Base-by-base conservation (phyloP, 2,113 vertebrate species). In the Piprites chloris region DNA sequence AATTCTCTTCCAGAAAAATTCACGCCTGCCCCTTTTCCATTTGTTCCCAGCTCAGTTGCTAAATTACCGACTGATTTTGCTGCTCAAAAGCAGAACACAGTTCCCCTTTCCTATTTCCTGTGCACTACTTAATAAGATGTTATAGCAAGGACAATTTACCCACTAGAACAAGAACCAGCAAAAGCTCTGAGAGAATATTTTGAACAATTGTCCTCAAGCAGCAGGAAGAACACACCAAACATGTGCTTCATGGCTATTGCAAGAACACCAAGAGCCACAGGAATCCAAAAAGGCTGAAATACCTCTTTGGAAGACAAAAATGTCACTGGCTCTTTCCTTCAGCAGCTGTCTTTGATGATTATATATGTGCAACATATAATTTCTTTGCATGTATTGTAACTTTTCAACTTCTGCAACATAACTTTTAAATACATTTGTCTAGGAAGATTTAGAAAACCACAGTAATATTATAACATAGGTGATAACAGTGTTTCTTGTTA, bases 381-480 rank as follows among this genome's bases (percentile, higher is more conserved):
- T 63, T 72, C 12, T 71, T 69, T 28, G 1, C 27, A 55, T 11
- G 5, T 27, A 44, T 19, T 58, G 21, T n/a, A 67, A 39, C 9
- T 67, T 66, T 75, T 50, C 53, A 80, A 88, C 22, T 26, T 79
- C 33, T 93, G 32, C 53, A 92, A 77, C 33, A 47, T 85, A 88
- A 79, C 42, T 78, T 95, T 58, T 73, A 96, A 92, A 90, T 52
- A 76, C 18, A 37, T 35, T 68, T 85, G 50, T 50, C 73, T 93
- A 87, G 90, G n/a, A 68, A 91, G 32, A 74, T 90, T 85, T 82
- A 96, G 76, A 73, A 82, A 77, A 42, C 79, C 55, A 61, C 28
- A 26, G 50, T 50, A 58, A 85, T 27, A 19, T 66, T 52, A 46
- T 9, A 13, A 83, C 75, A 33, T 12, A 67, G 28, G 9, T 0